phyloP scores from a whole-genome alignment of 2,797 vertebrate genomes.

The Siniperca undulata region DNA sequence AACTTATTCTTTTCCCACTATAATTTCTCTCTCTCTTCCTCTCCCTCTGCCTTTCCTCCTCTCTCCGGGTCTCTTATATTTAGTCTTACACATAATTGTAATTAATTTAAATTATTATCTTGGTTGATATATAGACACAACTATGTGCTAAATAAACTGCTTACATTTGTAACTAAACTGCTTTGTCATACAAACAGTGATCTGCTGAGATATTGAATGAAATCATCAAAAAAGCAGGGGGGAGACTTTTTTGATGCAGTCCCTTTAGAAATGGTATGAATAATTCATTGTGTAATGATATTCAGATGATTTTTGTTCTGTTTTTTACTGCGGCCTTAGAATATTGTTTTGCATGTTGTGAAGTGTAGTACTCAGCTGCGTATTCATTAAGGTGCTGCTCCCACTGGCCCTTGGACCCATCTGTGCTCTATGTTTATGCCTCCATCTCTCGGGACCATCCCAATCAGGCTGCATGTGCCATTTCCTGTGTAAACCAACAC shows the following conservation, averaged over 20 bases:
- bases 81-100: conserved; percentile 35
- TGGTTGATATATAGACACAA: conserved; percentile 19
- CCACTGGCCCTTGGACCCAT: conserved; percentile 86
- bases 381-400: conserved; percentile 88
- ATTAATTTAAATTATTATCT: conserved; percentile 43
- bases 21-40: conserved; percentile 11
- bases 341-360: conserved; percentile 86
- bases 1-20: conserved; percentile 44
- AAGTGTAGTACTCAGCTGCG: conserved; percentile 86
- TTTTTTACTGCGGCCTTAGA: conserved; percentile 78
- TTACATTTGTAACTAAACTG: conserved; percentile 85
- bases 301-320: conserved; percentile 81
- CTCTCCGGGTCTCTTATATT: conserved; percentile 35
- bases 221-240: conserved; percentile 78
- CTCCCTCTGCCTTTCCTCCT: background rate
- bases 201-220: conserved; percentile 78
- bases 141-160: conserved; percentile 66
- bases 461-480: conserved; percentile 86
- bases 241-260: conserved; percentile 75
- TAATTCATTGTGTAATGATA: conserved; percentile 83
- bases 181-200: conserved; percentile 78
- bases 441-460: conserved; percentile 77
- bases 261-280: conserved; percentile 81
- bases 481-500: conserved; percentile 87
- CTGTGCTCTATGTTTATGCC: conserved; percentile 86